Conservation (phyloP, 2,888 invertebrate species). For the Luperina testacea region DNA sequence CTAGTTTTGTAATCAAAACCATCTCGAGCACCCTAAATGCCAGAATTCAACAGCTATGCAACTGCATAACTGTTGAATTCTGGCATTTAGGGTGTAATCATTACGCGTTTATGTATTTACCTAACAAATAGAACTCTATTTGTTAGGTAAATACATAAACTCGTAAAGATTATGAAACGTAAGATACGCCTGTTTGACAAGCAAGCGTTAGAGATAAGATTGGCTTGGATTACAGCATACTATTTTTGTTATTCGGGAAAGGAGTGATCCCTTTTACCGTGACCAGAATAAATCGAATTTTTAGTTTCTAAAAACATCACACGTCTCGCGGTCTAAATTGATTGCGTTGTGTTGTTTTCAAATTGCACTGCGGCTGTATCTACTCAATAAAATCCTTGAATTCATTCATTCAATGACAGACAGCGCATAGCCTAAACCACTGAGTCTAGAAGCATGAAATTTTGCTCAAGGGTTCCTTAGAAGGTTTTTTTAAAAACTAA, state of each 20-base stretch:
- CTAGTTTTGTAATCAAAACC: no score
- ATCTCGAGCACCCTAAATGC: no score
- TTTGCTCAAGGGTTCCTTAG: not conserved
- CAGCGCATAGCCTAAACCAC: not conserved
- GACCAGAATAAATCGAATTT: no score
- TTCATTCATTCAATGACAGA: not conserved
- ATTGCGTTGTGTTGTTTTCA: not conserved
- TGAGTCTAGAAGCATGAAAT: not conserved
- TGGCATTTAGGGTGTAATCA: no score
- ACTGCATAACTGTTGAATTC: no score
- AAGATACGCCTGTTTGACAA: constrained; percentile 23
- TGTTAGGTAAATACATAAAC: not conserved
- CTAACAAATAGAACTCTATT: no score
- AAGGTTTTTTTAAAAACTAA: no score
- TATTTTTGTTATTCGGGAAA: no score
- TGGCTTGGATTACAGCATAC: constrained; percentile 5
- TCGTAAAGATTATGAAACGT: constrained; percentile 20
- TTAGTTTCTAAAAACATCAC: constrained; percentile 6
- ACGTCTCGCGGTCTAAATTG: not conserved
- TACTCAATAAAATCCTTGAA: not conserved
- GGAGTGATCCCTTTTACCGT: no score
- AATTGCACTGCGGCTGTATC: not conserved
- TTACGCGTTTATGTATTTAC: no score
- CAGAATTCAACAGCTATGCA: not conserved
- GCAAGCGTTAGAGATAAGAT: constrained; percentile 25